Base-by-base conservation (phyloP, 2,113 vertebrate genomes). In the Tetrao urogallus region DNA sequence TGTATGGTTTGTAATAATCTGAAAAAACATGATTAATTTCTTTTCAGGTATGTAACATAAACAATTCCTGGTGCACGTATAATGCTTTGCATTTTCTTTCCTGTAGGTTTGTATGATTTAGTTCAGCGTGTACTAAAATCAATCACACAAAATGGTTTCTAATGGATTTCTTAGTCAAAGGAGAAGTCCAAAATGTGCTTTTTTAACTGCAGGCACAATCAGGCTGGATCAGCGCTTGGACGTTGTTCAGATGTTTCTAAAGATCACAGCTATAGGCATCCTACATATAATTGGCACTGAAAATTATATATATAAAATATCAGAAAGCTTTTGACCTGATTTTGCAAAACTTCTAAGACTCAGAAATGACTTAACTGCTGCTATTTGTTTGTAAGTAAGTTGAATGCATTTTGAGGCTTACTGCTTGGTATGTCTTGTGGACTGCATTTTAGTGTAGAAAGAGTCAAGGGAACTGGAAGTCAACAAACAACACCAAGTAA, bases 401-500 rank as follows among this genome's bases (percentile, higher is more conserved):
- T 34, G 54, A 42, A 30, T 64, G 32, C 11, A 20, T 61, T 78
- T 22, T 61, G 43, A 80, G 54, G 25, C 50, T 63, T 70, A 10
- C 3, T 48, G 0, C 25, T 30, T 45, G 27, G 10, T 27, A 7
- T 4, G 24, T 40, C 24, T 10, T 71, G 11, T 36, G 11, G 38
- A 6, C 58, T 91, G n/a, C 36, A 67, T 69, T 47, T 83, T 47
- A 15, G 21, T 38, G 42, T 52, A 30, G 28, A 50, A 77, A 32
- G 47, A 70, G 25, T 65, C 20, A 8, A 9, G 3, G 50, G 86
- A n/a, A 16, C 19, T 73, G 36, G 76, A 83, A 50, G 40, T 40
- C 38, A 40, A 1, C n/a, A 30, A 58, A 28, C 25, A 38, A 7
- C 38, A 64, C 25, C 16, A 80, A 80, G 32, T 57, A 13, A 27